These are phyloP conservation scores for Xiphophorus couchianus DNA, from an alignment of 2,113 vertebrate species.

Conservation along the genomic window DNA sequence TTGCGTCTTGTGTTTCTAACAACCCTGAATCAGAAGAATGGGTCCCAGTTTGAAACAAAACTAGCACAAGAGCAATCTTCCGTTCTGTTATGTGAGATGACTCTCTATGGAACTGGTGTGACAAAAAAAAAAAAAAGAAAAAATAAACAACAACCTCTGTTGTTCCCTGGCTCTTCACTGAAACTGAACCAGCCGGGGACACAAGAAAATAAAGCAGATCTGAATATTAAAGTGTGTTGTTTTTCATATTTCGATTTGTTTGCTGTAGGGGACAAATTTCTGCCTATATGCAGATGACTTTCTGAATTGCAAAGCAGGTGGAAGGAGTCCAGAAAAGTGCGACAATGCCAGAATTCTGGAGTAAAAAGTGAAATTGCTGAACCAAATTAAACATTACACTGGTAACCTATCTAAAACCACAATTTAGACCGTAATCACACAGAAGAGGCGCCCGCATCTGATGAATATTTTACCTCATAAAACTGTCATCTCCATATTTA, in stretches of 20 bases:
- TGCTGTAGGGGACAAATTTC: slow-evolving; percentile 5
- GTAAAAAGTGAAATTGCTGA: slow-evolving; percentile 52
- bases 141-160: slow-evolving; percentile 28
- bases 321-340: slow-evolving; percentile 48
- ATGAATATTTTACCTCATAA: slow-evolving; percentile 80
- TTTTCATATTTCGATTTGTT: slow-evolving; percentile 26
- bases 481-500: slow-evolving; percentile 82
- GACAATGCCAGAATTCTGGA: slow-evolving; percentile 66
- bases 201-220: slow-evolving; percentile 20
- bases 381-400: slow-evolving; percentile 68
- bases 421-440: slow-evolving; percentile 66
- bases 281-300: slow-evolving; percentile 41
- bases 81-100: slow-evolving; percentile 47
- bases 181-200: slow-evolving; percentile 42
- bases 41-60: slow-evolving; percentile 36
- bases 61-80: slow-evolving; percentile 49
- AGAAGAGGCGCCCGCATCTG: slow-evolving; percentile 60
- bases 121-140: slow-evolving; percentile 46
- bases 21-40: slow-evolving; percentile 47
- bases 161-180: slow-evolving; percentile 39
- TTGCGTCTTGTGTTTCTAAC: slow-evolving; percentile 58
- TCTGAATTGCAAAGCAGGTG: slow-evolving; percentile 53
- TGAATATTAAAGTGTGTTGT: slow-evolving; percentile 49
- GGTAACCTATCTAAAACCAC: slow-evolving; percentile 63
- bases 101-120: slow-evolving; percentile 57